A percentile compares a stretch with the other conserved stretches of the same genome.
These are phyloP conservation scores for Boloria euphrosyne DNA, from an alignment of 2,888 invertebrate species.

Conservation along the genomic window DNA sequence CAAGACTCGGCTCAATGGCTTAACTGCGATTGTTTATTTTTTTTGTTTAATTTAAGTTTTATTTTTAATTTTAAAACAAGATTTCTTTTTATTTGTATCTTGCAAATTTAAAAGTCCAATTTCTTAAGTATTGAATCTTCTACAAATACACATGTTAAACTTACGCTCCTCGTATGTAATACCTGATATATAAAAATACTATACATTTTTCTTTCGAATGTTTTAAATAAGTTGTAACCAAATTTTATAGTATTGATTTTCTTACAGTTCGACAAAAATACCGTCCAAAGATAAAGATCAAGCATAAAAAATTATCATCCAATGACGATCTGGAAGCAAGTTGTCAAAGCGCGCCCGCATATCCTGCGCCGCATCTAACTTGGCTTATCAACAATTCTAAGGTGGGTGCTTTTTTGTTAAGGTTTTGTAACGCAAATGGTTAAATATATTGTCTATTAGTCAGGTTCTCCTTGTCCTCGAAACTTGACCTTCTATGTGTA, in stretches of 20 bases:
- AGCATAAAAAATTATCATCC: slow-evolving; percentile 85
- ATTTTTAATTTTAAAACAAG: too few relatives aligned
- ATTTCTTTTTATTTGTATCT: too few relatives aligned
- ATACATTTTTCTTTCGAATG: too few relatives aligned
- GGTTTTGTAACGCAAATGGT: not conserved
- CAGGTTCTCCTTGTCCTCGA: too few relatives aligned
- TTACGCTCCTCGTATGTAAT: not conserved
- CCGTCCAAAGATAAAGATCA: slow-evolving; percentile 88
- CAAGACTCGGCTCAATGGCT: too few relatives aligned
- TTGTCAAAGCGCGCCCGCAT: slow-evolving; percentile 87
- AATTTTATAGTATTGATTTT: not conserved
- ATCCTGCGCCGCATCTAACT: slow-evolving; percentile 88
- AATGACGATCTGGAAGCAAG: slow-evolving; percentile 87
- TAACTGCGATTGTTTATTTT: too few relatives aligned
- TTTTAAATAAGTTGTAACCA: not conserved
- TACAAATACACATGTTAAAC: too few relatives aligned
- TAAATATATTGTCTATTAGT: not conserved
- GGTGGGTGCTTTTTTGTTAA: slow-evolving; percentile 64
- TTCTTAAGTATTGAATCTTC: too few relatives aligned
- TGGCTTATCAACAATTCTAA: slow-evolving; percentile 90
- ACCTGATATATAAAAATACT: too few relatives aligned
- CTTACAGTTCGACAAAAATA: slow-evolving; percentile 84
- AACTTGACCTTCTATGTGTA: too few relatives aligned
- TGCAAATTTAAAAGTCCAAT: too few relatives aligned
- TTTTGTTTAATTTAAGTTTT: too few relatives aligned